Evolutionary conservation across 2,888 invertebrate species (phyloP), one percentile per base, ranked within the genome.

Genomic region (Cephus nigrinus): DNA sequence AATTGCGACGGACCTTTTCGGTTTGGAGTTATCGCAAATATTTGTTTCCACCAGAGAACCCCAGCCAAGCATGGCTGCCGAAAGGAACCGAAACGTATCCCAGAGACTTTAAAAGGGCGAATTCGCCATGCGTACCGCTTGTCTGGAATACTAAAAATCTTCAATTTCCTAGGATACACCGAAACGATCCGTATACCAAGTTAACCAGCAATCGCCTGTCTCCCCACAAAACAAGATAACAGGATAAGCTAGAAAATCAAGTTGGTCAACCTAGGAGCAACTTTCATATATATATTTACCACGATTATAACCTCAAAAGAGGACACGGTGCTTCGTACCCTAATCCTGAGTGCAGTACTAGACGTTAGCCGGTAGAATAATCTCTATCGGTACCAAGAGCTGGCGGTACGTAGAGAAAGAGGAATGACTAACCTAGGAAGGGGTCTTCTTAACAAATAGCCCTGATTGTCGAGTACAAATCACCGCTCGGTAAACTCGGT

Each of bases 11-110:
- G 83, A 80, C 83, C 77, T 80, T 84, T 84, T 86, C 84, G 81
- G 80, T 80, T 79, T 83, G 83, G 84, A 86, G 84, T 87, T 86
- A 84, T 86, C 83, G 86, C 88, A 88, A 89, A 89, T 89, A 89
- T 90, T 90, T 90, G 87, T 86, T 87, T 83, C 84, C 71, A 32
- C 71, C 32, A 12, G 31, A 71, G 71, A 71, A 55, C 2, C 55
- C 55, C 23, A 55, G 55, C 5, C 9, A 1, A 55, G 55, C 55
- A 55, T 55, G 55, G 23, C 55, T 55, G 55, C 55, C 55, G 55
- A 55, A 55, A 55, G 55, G 23, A 55, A 23, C 23, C 55, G 9
- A 23, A 9, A 55, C 5, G 23, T 55, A 23, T 23, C 9, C 55
- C 23, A 55, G 55, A 55, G 5, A 55, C 55, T 55, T 55, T 55